Evolutionary conservation across 2,888 invertebrate species (phyloP).

Genomic region (Hydropsyche betteni): DNA sequence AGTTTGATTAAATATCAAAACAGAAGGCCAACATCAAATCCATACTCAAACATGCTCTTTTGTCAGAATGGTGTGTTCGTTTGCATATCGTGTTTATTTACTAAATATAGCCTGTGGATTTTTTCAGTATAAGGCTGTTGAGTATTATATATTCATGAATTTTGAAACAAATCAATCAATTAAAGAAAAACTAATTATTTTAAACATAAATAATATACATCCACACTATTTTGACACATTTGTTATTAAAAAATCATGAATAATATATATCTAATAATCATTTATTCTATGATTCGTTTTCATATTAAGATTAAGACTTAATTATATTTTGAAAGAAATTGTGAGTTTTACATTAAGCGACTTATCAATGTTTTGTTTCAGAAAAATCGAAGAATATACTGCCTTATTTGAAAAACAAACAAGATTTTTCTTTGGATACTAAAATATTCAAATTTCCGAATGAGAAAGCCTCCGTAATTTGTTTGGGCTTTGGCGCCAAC

Average conservation of each 20-base stretch:
- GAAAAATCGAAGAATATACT: conserved; percentile 12
- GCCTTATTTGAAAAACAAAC: conserved; percentile 9
- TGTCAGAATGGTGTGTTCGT: conserved; percentile 18
- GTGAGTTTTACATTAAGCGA: no score
- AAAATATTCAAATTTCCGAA: conserved; percentile 27
- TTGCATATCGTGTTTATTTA: conserved; percentile 26
- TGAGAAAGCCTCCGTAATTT: conserved; percentile 41
- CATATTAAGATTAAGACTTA: no score
- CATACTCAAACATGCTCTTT: conserved; percentile 28
- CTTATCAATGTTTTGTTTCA: conserved; percentile 6
- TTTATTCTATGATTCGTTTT: no score
- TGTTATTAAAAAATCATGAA: no score
- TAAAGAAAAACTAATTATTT: no score
- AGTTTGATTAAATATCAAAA: conserved; percentile 30
- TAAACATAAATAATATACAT: no score
- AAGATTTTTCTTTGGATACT: conserved; percentile 3
- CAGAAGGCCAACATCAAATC: conserved; percentile 33
- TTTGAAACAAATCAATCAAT: no score
- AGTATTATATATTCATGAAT: no score
- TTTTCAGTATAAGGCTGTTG: neutral
- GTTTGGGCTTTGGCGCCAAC: conserved; percentile 15
- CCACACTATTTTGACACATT: no score
- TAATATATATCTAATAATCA: no score
- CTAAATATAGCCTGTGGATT: conserved; percentile 31
- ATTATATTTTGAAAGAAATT: no score